Percentiles rank a stretch among this genome's conserved stretches.
These are phyloP conservation scores for Phoxinus dragarum DNA, from an alignment of 2,797 vertebrate species.

Conservation along the genomic window DNA sequence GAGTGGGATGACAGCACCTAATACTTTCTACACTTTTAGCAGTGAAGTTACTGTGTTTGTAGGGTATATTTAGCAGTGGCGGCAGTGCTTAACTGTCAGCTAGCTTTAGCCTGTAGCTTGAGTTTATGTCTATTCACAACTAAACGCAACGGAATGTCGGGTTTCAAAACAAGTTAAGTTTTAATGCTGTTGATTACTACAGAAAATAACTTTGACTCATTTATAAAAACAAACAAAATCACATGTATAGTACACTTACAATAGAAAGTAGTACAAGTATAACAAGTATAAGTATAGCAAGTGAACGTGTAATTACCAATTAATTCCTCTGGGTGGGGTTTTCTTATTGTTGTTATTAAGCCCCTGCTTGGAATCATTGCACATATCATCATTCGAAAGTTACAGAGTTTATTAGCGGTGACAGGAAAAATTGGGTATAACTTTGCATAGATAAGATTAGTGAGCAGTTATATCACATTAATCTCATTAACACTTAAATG, in stretches of 20 bases:
- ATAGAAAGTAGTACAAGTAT: not conserved
- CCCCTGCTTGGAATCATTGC: not conserved
- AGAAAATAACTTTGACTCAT: not conserved
- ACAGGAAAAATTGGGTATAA: not conserved
- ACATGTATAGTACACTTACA: not conserved
- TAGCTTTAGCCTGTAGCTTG: constrained; percentile 35
- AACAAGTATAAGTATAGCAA: no score
- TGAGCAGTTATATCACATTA: not conserved
- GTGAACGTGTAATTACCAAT: not conserved
- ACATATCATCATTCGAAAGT: not conserved
- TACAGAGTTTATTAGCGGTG: not conserved
- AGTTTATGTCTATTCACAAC: constrained; percentile 2
- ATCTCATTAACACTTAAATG: not conserved
- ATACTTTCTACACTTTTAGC: constrained; percentile 58
- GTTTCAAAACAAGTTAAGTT: not conserved
- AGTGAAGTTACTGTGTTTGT: constrained; percentile 51
- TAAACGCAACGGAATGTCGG: not conserved
- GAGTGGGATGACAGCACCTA: constrained; percentile 53
- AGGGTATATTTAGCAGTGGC: constrained; percentile 55
- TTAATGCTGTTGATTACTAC: not conserved
- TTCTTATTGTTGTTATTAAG: not conserved
- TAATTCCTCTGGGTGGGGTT: not conserved
- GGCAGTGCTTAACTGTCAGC: constrained; percentile 28
- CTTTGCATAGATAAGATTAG: not conserved
- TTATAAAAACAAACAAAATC: not conserved